Conservation (phyloP, 2,888 invertebrate genomes). For the Cataglyphis altisquamis region DNA sequence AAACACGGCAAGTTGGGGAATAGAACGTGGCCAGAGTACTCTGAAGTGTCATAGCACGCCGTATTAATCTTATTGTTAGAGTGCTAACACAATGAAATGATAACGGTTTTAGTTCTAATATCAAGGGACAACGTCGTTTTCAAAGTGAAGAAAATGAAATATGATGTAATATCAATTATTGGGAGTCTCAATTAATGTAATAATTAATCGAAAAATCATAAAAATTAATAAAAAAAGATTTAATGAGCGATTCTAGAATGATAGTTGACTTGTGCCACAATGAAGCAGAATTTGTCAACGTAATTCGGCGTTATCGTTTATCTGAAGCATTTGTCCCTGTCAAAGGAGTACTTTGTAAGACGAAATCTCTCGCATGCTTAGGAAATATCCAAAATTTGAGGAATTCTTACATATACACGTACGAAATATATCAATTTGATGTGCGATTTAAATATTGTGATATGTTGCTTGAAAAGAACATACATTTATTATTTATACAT, state of each 20-base stretch:
- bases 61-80: neutral
- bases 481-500: neutral
- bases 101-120: neutral
- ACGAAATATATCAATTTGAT: neutral
- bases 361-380: conserved; percentile 15
- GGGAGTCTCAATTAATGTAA: neutral
- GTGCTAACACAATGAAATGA: neutral
- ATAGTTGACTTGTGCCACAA: neutral
- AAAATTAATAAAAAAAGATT: neutral
- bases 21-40: neutral
- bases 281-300: neutral
- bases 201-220: neutral
- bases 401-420: conserved; percentile 1
- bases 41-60: neutral
- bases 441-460: neutral
- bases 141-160: neutral
- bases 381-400: neutral
- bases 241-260: neutral
- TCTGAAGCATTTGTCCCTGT: conserved; percentile 61
- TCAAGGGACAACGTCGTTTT: neutral
- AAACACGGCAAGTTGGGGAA: conserved; percentile 14
- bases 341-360: conserved; percentile 42
- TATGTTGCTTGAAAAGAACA: neutral
- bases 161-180: neutral
- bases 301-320: conserved; percentile 56